Evolutionary conservation across 2,888 invertebrate species (phyloP).

Genomic region (Petrolisthes cinctipes): DNA sequence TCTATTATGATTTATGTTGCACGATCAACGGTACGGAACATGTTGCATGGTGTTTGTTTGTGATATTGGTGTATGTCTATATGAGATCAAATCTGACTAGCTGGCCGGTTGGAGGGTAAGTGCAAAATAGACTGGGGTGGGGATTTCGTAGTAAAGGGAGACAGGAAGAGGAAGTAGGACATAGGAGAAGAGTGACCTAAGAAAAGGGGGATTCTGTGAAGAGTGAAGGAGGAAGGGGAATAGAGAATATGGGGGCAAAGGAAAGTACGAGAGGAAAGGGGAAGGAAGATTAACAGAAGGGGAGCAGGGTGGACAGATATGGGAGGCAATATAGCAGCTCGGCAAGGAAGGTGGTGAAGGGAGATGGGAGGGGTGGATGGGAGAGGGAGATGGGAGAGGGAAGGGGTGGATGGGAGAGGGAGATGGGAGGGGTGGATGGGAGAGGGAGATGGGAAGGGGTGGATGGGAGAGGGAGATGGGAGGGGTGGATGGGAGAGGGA

Average conservation of each 20-base stretch:
- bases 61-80: no score
- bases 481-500: not conserved
- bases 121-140: no score
- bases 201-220: no score
- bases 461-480: not conserved
- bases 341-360: not conserved
- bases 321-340: no score
- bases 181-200: not conserved
- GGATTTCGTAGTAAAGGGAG: not conserved
- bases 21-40: no score
- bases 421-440: not conserved
- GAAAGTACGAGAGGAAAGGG: not conserved
- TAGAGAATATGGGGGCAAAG: not conserved
- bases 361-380: no score
- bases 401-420: not conserved
- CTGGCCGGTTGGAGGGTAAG: no score
- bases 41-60: no score
- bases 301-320: no score
- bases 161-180: not conserved
- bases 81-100: no score
- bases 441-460: not conserved
- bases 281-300: not conserved
- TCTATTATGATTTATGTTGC: no score
- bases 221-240: not conserved
- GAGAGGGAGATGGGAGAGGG: not conserved